phyloP scores from a whole-genome alignment of 2,888 invertebrate species.

The Gandaritis pyraliata region DNA sequence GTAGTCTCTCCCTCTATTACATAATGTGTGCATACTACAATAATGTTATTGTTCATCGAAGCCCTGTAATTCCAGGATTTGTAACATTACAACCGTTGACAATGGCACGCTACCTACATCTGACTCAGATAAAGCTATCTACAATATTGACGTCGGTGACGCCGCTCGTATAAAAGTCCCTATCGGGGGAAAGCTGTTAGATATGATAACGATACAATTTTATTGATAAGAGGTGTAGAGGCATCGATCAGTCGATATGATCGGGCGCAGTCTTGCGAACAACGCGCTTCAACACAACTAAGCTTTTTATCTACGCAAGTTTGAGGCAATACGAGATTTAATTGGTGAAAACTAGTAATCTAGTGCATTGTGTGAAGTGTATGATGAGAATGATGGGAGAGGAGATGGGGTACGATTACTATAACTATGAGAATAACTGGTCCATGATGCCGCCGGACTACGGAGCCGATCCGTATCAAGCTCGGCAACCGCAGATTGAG shows the following conservation, averaged over 20 bases:
- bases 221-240: slow-evolving; percentile 78
- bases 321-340: slow-evolving; percentile 45
- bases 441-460: slow-evolving; percentile 89
- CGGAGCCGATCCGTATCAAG: slow-evolving; percentile 79
- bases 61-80: slow-evolving; percentile 60
- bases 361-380: slow-evolving; percentile 48
- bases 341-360: slow-evolving; percentile 28
- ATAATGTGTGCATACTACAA: background rate
- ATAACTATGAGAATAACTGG: slow-evolving; percentile 87
- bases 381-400: slow-evolving; percentile 85
- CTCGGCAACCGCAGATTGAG: slow-evolving; percentile 76
- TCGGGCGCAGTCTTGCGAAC: slow-evolving; percentile 44
- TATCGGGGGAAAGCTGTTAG: slow-evolving; percentile 78
- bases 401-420: slow-evolving; percentile 84
- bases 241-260: slow-evolving; percentile 80
- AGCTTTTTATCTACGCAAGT: slow-evolving; percentile 51
- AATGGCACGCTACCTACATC: slow-evolving; percentile 61
- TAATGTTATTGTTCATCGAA: slow-evolving; percentile 21
- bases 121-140: slow-evolving; percentile 73
- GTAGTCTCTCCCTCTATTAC: background rate
- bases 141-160: slow-evolving; percentile 64
- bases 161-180: slow-evolving; percentile 74
- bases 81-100: slow-evolving; percentile 50
- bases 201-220: slow-evolving; percentile 82
- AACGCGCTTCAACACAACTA: slow-evolving; percentile 38